phyloP scores from a whole-genome alignment of 2,888 invertebrate species.

The Spodoptera picta region DNA sequence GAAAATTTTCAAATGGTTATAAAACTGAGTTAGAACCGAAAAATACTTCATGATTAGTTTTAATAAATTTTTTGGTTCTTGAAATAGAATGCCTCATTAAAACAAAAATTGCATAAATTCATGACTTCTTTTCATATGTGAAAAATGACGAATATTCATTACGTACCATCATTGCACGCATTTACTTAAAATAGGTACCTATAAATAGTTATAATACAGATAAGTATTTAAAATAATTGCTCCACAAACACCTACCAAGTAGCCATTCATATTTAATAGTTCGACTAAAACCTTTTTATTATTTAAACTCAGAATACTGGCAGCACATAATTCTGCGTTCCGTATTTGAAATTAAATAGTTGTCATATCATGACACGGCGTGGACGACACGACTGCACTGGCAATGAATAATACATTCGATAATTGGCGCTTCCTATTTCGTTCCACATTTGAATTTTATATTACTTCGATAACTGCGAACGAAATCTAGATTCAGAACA shows the following conservation, averaged over 20 bases:
- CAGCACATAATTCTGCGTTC: conserved; percentile 28
- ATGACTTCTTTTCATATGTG: too few relatives aligned
- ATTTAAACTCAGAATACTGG: conserved; percentile 19
- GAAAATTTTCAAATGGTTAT: background rate
- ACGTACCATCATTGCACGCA: too few relatives aligned
- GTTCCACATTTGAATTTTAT: conserved; percentile 48
- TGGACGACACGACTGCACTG: conserved; percentile 33
- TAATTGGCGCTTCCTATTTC: conserved; percentile 50
- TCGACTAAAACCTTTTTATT: conserved; percentile 3
- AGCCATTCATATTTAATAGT: background rate
- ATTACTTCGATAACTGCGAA: conserved; percentile 34
- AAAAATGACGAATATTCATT: too few relatives aligned
- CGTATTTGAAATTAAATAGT: conserved; percentile 48
- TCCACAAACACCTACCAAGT: background rate
- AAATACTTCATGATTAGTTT: too few relatives aligned
- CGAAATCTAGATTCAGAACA: conserved; percentile 19
- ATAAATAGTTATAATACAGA: too few relatives aligned
- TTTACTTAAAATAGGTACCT: too few relatives aligned
- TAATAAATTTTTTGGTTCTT: too few relatives aligned
- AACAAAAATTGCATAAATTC: too few relatives aligned
- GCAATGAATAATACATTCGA: conserved; percentile 48
- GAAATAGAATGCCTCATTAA: too few relatives aligned
- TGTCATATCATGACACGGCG: conserved; percentile 41
- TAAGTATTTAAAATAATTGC: background rate
- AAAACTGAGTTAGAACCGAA: too few relatives aligned